Percentiles rank a stretch among this genome's conserved stretches.
These are phyloP conservation scores for Acanthopleura granulata DNA, from an alignment of 2,888 invertebrate species.

Conservation along the genomic window DNA sequence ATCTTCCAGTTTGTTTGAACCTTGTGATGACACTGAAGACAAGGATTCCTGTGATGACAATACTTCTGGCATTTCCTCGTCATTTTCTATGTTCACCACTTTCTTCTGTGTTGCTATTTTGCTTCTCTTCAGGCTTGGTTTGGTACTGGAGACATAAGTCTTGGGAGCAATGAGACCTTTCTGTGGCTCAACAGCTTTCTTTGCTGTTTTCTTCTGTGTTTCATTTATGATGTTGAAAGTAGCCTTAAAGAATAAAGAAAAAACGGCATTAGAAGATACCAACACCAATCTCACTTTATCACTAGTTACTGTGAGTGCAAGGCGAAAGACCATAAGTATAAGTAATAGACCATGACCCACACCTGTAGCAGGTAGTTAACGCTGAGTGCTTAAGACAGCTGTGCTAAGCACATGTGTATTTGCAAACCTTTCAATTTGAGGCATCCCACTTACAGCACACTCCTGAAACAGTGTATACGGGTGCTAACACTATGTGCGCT, in stretches of 20 bases:
- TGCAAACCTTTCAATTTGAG: too few relatives aligned
- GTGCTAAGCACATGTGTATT: too few relatives aligned
- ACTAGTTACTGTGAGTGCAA: too few relatives aligned
- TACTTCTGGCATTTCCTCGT: conserved; percentile 8
- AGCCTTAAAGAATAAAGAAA: not conserved
- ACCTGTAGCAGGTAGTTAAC: too few relatives aligned
- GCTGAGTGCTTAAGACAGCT: too few relatives aligned
- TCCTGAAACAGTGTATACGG: too few relatives aligned
- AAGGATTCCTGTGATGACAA: not conserved
- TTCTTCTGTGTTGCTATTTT: not conserved
- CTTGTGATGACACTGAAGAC: conserved; percentile 13
- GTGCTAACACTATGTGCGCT: too few relatives aligned
- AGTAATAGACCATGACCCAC: too few relatives aligned
- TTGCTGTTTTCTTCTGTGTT: not conserved
- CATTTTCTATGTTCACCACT: not conserved
- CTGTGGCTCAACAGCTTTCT: not conserved
- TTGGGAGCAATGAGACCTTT: conserved; percentile 4
- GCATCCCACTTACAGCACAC: too few relatives aligned
- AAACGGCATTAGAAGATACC: too few relatives aligned
- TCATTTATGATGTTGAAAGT: conserved; percentile 11
- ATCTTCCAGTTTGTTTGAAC: not conserved
- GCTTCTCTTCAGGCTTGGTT: not conserved
- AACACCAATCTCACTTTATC: too few relatives aligned
- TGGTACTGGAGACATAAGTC: not conserved
- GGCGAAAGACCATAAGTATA: too few relatives aligned